phyloP scores from a whole-genome alignment of 2,797 vertebrate genomes.

The Pampus argenteus region DNA sequence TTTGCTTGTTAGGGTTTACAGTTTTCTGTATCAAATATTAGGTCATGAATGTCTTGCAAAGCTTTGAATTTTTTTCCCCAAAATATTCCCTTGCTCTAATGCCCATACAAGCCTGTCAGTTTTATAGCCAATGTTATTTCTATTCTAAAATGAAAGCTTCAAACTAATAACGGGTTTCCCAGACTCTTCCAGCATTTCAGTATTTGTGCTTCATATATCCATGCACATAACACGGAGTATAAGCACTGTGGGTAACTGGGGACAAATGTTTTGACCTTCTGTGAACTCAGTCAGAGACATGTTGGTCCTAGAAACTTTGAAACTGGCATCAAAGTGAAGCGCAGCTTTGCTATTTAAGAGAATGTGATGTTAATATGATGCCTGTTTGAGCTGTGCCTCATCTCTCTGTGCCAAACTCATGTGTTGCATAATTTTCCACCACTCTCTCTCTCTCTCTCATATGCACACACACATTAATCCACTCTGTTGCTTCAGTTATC shows the following conservation, averaged over 20 bases:
- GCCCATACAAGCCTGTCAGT: not conserved
- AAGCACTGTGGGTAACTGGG: not conserved
- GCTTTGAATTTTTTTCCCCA: not conserved
- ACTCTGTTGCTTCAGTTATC: conserved; percentile 1
- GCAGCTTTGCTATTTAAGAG: conserved; percentile 33
- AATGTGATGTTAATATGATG: conserved; percentile 23
- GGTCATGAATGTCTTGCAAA: conserved; percentile 16
- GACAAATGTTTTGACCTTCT: conserved; percentile 12
- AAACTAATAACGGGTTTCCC: not conserved
- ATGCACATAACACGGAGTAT: not conserved
- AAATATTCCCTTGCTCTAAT: too few relatives aligned
- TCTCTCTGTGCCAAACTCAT: conserved; percentile 19
- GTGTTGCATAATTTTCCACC: conserved; percentile 35
- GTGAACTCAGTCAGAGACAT: conserved; percentile 5
- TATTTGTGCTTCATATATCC: not conserved
- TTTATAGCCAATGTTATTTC: not conserved
- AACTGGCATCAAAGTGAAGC: conserved; percentile 39
- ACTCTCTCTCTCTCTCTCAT: not conserved
- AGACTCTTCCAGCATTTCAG: not conserved
- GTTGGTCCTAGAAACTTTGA: conserved; percentile 30
- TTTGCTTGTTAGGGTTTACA: conserved; percentile 16
- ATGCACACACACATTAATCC: conserved; percentile 2
- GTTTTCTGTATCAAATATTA: conserved; percentile 13
- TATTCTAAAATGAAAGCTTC: not conserved
- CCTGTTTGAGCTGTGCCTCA: conserved; percentile 35